Evolutionary conservation across 2,888 invertebrate species (phyloP).

Genomic region (Pemphredon lugubris): DNA sequence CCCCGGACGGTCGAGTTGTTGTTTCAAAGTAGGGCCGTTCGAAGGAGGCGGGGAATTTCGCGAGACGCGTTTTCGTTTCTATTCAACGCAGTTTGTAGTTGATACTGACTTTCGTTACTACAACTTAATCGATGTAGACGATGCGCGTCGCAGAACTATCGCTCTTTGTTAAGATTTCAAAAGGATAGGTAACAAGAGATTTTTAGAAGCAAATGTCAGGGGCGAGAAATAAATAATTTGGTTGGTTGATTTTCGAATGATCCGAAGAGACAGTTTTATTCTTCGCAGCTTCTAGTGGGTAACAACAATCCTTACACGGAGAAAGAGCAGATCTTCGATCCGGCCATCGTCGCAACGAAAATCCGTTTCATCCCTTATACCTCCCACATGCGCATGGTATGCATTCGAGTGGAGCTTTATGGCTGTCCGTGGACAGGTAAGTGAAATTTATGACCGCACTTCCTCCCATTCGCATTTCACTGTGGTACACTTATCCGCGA

Average conservation of each 20-base stretch:
- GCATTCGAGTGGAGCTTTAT: slow-evolving; percentile 90
- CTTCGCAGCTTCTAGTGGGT: slow-evolving; percentile 87
- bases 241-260: too few relatives aligned
- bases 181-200: too few relatives aligned
- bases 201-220: too few relatives aligned
- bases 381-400: slow-evolving; percentile 89
- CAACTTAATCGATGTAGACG: too few relatives aligned
- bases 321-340: slow-evolving; percentile 87
- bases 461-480: slow-evolving; percentile 14
- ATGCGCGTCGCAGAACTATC: too few relatives aligned
- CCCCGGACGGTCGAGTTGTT: not conserved
- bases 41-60: not conserved
- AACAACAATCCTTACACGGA: slow-evolving; percentile 91
- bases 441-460: slow-evolving; percentile 75
- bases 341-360: slow-evolving; percentile 89
- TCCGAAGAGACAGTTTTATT: not conserved
- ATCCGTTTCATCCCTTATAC: slow-evolving; percentile 91
- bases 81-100: too few relatives aligned
- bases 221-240: not conserved
- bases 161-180: too few relatives aligned
- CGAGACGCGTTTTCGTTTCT: too few relatives aligned
- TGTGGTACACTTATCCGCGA: slow-evolving; percentile 27
- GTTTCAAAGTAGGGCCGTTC: slow-evolving; percentile 1
- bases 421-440: slow-evolving; percentile 91
- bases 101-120: too few relatives aligned